A percentile compares a stretch with the other conserved stretches of the same genome.
Evolutionary conservation across 2,888 invertebrate species (phyloP).

Genomic region (Mycalesis mineus): DNA sequence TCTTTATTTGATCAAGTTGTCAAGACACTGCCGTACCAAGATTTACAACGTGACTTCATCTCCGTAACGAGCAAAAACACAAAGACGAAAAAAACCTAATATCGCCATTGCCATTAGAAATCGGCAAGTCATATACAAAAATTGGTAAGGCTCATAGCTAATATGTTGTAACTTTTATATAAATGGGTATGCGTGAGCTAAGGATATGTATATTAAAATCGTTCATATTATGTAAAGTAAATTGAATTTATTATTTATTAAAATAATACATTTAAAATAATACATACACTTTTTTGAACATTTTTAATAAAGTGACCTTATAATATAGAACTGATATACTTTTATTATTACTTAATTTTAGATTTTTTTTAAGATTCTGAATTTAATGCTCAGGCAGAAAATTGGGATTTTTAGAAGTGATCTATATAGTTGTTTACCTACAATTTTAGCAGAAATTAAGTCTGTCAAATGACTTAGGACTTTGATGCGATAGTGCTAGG

Average conservation of each 20-base stretch:
- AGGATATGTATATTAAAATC: neutral
- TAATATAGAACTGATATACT: no score
- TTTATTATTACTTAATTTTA: no score
- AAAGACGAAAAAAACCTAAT: neutral
- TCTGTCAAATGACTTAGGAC: no score
- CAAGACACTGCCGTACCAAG: neutral
- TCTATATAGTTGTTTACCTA: no score
- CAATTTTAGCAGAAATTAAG: no score
- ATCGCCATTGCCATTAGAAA: conserved; percentile 2
- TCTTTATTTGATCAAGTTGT: neutral
- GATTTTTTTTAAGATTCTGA: no score
- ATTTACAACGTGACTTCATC: conserved; percentile 58
- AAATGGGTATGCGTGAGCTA: neutral
- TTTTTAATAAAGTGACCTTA: neutral
- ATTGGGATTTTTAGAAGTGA: no score
- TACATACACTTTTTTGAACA: neutral
- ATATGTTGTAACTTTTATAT: neutral
- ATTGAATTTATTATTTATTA: neutral
- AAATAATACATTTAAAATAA: neutral
- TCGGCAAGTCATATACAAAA: conserved; percentile 6
- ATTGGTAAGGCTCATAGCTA: neutral
- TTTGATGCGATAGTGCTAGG: no score
- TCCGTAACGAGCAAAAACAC: conserved; percentile 70
- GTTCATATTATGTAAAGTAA: neutral
- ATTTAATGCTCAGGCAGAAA: no score